These are phyloP conservation scores for Poecilus cupreus DNA, from an alignment of 2,888 invertebrate genomes.

Conservation along the genomic window DNA sequence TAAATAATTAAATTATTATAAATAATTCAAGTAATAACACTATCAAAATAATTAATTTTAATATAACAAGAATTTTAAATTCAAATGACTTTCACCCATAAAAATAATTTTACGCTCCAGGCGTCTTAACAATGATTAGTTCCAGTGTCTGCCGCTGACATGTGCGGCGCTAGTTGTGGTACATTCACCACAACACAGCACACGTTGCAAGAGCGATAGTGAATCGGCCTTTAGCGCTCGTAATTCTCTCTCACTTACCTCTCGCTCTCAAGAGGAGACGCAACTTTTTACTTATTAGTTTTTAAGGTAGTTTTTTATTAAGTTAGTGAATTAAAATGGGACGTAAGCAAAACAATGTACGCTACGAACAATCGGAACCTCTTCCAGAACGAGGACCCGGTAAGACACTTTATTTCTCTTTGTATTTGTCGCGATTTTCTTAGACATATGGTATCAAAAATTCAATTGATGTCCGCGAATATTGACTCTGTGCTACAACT, in stretches of 20 bases:
- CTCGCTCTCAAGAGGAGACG: conserved; percentile 47
- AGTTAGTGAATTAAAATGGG: conserved; percentile 70
- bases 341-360: conserved; percentile 69
- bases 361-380: conserved; percentile 67
- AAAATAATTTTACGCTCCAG: conserved; percentile 18
- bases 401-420: conserved; percentile 69
- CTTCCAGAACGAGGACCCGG: conserved; percentile 75
- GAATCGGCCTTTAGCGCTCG: conserved; percentile 15
- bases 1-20: no score
- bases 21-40: no score
- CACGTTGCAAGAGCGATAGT: conserved; percentile 65
- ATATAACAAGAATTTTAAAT: neutral
- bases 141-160: neutral
- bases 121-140: conserved; percentile 10
- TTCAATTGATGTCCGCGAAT: neutral
- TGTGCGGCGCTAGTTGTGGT: conserved; percentile 74
- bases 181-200: conserved; percentile 73
- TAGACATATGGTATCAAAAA: conserved; percentile 54
- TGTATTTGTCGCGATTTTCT: conserved; percentile 44
- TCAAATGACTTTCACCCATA: conserved; percentile 10
- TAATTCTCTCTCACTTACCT: conserved; percentile 56
- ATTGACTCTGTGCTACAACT: no score
- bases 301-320: conserved; percentile 37
- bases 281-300: conserved; percentile 39
- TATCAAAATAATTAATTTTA: conserved; percentile 6